Conservation (phyloP, 2,888 invertebrate species). For the Vannuccia rotundouncinata region DNA sequence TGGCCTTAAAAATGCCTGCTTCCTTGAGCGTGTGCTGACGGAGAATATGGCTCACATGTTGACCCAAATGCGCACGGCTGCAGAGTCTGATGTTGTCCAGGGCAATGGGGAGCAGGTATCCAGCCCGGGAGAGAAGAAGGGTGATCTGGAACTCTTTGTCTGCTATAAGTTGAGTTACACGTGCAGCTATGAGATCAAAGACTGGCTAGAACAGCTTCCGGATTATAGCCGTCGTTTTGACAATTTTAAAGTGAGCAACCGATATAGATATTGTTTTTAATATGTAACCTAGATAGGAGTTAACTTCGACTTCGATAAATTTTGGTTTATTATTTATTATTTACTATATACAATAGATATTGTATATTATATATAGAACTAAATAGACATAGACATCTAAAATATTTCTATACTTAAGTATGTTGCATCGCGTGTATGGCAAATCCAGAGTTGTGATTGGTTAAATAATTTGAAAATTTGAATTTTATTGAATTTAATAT, state of each 20-base stretch:
- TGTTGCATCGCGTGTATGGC: no score
- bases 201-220: slow-evolving; percentile 34
- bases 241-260: not conserved
- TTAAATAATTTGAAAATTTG: no score
- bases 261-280: no score
- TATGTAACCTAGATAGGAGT: no score
- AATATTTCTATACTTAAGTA: no score
- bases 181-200: slow-evolving; percentile 21
- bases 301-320: no score
- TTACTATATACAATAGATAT: no score
- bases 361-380: no score
- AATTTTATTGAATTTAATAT: no score
- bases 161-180: slow-evolving; percentile 24
- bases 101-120: not conserved
- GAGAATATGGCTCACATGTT: slow-evolving; percentile 25
- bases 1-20: slow-evolving; percentile 28
- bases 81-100: not conserved
- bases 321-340: no score
- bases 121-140: not conserved
- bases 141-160: not conserved
- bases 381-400: no score
- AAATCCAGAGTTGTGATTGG: no score
- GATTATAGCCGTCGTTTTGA: slow-evolving; percentile 24
- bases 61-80: not conserved
- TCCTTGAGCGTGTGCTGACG: slow-evolving; percentile 28